Percentiles rank a stretch among this genome's conserved stretches.
Conservation (phyloP, 2,888 invertebrate genomes). For the Tromatobia lineatoria region DNA sequence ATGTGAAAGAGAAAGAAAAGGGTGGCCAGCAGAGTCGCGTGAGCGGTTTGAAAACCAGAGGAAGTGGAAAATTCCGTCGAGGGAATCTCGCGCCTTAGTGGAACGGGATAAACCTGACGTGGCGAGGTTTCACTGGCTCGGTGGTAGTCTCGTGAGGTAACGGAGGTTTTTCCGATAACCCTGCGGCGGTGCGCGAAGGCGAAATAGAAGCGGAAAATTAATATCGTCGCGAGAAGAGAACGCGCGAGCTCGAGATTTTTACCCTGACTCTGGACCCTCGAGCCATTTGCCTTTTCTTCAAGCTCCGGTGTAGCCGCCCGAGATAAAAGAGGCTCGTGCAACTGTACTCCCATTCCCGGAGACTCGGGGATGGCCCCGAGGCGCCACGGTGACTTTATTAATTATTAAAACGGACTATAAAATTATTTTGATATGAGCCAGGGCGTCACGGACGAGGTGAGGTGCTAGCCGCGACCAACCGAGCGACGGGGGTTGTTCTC, state of each 20-base stretch:
- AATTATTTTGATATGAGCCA: slow-evolving; percentile 73
- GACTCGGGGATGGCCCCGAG: slow-evolving; percentile 42
- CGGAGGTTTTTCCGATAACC: slow-evolving; percentile 66
- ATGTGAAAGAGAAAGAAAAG: neutral
- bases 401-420: slow-evolving; percentile 77
- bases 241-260: slow-evolving; percentile 57
- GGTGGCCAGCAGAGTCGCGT: slow-evolving; percentile 21
- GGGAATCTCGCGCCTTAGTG: slow-evolving; percentile 55
- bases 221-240: slow-evolving; percentile 53
- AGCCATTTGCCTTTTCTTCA: slow-evolving; percentile 41
- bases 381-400: slow-evolving; percentile 69
- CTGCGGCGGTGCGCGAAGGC: slow-evolving; percentile 51
- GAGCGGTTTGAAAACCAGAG: slow-evolving; percentile 24
- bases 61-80: slow-evolving; percentile 53
- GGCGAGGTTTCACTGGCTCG: slow-evolving; percentile 28
- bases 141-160: slow-evolving; percentile 38
- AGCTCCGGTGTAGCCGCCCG: slow-evolving; percentile 3
- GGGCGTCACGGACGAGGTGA: slow-evolving; percentile 32
- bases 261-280: slow-evolving; percentile 28
- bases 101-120: slow-evolving; percentile 53
- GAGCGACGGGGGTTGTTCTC: slow-evolving; percentile 38
- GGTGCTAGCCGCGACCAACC: slow-evolving; percentile 19
- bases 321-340: slow-evolving; percentile 8
- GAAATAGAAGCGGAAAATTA: slow-evolving; percentile 68
- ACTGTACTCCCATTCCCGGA: slow-evolving; percentile 6